Evolutionary conservation across 2,888 invertebrate species (phyloP).

Genomic region (Ellobium chinense): DNA sequence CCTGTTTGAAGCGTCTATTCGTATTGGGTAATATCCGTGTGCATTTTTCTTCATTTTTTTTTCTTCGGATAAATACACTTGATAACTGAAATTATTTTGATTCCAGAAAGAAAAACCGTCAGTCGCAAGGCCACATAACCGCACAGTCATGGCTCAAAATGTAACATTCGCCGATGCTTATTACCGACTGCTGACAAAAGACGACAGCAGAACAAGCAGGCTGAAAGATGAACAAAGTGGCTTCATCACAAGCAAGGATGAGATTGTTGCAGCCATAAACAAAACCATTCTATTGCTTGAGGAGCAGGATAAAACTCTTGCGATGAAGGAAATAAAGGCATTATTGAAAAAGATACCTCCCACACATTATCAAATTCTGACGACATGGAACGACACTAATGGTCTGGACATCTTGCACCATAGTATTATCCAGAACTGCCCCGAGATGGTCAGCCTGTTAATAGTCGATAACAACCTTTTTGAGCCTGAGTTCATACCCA

Average conservation of each 20-base stretch:
- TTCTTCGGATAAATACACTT: no score
- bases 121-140: no score
- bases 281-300: background rate
- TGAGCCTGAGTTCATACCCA: slow-evolving; percentile 2
- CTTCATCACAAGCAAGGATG: background rate
- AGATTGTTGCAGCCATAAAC: background rate
- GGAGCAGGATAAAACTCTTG: background rate
- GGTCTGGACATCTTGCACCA: slow-evolving; percentile 33
- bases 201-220: background rate
- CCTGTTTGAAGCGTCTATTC: no score
- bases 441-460: slow-evolving; percentile 21
- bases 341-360: background rate
- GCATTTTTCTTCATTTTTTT: no score
- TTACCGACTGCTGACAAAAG: background rate
- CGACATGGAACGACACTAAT: slow-evolving; percentile 16
- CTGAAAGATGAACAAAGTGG: background rate
- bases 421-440: slow-evolving; percentile 32
- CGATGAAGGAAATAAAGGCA: background rate
- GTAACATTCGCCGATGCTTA: slow-evolving; percentile 2
- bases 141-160: background rate
- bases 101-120: no score
- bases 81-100: no score
- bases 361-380: background rate
- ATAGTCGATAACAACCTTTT: slow-evolving; percentile 2
- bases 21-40: no score